Conservation (phyloP, 1,140 invertebrate genomes). For the Chrysoperla carnea region DNA sequence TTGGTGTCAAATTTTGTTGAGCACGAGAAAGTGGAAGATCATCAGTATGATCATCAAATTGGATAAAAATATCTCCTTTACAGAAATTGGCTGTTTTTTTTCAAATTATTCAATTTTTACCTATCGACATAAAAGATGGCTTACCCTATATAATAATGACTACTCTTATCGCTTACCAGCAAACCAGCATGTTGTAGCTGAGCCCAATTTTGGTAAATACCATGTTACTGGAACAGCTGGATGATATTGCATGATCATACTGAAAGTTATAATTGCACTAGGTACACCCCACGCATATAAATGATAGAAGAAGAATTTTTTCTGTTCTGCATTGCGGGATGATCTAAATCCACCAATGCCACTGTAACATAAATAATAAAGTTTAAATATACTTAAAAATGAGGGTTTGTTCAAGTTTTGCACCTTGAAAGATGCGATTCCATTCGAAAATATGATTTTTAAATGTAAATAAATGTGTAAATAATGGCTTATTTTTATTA, state of each 20-base stretch:
- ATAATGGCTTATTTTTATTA: too few species aligned
- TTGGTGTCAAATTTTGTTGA: too few species aligned
- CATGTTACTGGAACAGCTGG: background rate
- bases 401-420: too few species aligned
- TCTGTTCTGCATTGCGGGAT: background rate
- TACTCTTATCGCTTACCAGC: background rate
- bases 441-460: too few species aligned
- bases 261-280: background rate
- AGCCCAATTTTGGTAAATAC: background rate
- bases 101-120: background rate
- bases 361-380: background rate
- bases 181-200: background rate
- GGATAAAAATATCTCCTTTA: background rate
- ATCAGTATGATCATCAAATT: too few species aligned
- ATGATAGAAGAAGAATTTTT: background rate
- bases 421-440: too few species aligned
- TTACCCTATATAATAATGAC: too few species aligned
- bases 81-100: background rate
- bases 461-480: too few species aligned
- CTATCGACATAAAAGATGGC: too few species aligned
- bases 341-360: background rate
- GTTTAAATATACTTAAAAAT: background rate
- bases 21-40: too few species aligned
- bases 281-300: background rate
- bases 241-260: background rate